Evolutionary conservation across 1,140 invertebrate species (phyloP).

Genomic region (Acromyrmex echinatior): DNA sequence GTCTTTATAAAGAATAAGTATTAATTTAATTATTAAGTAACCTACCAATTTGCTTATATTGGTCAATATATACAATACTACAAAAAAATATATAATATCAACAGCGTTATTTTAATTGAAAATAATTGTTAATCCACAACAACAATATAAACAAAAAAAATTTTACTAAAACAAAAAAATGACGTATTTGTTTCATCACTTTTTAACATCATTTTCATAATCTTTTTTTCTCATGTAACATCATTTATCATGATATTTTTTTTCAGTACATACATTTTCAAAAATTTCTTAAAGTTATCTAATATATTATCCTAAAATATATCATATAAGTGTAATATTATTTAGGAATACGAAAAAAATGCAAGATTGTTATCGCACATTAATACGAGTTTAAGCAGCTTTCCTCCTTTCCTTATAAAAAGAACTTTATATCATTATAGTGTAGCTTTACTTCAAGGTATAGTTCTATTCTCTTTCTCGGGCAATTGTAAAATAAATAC

Average conservation of each 20-base stretch:
- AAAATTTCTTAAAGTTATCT: neutral
- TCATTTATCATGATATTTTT: too few species aligned
- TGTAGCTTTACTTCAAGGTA: neutral
- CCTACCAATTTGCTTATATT: neutral
- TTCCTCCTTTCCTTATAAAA: neutral
- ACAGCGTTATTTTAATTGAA: too few species aligned
- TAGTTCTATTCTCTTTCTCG: neutral
- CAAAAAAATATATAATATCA: too few species aligned
- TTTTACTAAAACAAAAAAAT: too few species aligned
- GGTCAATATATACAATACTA: too few species aligned
- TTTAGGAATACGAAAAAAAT: neutral
- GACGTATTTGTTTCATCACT: too few species aligned
- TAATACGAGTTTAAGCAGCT: neutral
- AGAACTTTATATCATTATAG: neutral
- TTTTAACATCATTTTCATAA: too few species aligned
- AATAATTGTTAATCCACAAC: too few species aligned
- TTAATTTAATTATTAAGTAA: neutral
- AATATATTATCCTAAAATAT: neutral
- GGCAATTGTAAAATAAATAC: neutral
- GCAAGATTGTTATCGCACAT: neutral
- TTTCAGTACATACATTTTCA: neutral
- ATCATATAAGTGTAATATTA: neutral
- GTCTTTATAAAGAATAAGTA: neutral
- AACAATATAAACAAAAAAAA: too few species aligned
- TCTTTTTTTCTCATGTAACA: too few species aligned